These are phyloP conservation scores for Schizopygopsis pylzovi DNA, from an alignment of 2,797 vertebrate genomes.

Conservation along the genomic window DNA sequence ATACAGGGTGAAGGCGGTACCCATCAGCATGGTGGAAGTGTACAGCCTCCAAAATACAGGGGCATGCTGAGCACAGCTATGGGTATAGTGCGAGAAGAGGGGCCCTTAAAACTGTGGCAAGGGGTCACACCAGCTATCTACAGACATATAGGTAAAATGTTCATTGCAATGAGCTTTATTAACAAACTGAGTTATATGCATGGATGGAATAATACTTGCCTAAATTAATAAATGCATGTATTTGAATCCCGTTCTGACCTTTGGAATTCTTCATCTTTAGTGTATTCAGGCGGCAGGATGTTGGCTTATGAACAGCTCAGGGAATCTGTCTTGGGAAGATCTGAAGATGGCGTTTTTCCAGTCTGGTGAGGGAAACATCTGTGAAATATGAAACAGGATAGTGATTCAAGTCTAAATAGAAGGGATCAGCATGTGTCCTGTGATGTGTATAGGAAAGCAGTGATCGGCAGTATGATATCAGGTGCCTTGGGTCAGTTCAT, in stretches of 20 bases:
- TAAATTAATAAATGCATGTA: background rate
- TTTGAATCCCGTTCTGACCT: conserved; percentile 12
- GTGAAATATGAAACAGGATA: background rate
- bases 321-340: conserved; percentile 79
- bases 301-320: conserved; percentile 83
- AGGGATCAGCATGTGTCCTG: conserved; percentile 2
- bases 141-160: conserved; percentile 81
- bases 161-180: background rate
- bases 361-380: conserved; percentile 77
- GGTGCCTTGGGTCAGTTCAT: conserved; percentile 86
- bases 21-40: conserved; percentile 48
- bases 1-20: conserved; percentile 82
- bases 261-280: conserved; percentile 62
- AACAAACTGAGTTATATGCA: background rate
- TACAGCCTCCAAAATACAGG: conserved; percentile 63
- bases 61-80: conserved; percentile 81
- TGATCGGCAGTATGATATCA: conserved; percentile 79
- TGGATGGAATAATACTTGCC: background rate
- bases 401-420: background rate
- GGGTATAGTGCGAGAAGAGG: conserved; percentile 82
- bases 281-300: conserved; percentile 86
- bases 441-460: conserved; percentile 78
- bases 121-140: conserved; percentile 84
- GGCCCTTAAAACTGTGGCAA: conserved; percentile 83
- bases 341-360: conserved; percentile 78